These are phyloP conservation scores for Cryptotis parvus DNA, from an alignment of 2,113 vertebrate genomes.

Conservation along the genomic window DNA sequence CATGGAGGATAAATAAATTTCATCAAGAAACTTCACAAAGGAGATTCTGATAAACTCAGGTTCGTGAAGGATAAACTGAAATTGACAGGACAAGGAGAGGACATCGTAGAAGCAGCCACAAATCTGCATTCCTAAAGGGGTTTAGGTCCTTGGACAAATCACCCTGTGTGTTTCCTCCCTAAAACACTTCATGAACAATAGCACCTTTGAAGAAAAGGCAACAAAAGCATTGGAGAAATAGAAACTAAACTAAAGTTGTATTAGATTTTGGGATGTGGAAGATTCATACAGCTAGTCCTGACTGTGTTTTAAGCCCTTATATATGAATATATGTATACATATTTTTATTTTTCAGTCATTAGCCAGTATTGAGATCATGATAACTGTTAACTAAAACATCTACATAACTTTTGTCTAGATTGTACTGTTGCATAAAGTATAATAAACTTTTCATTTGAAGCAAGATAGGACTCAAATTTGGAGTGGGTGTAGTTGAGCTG, in stretches of 20 bases:
- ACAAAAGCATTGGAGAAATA: not conserved
- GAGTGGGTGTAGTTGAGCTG: no score
- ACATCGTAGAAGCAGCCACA: not conserved
- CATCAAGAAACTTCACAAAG: constrained; percentile 34
- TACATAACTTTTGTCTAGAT: not conserved
- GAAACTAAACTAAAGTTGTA: constrained; percentile 2
- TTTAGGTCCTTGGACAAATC: not conserved
- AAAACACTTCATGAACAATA: not conserved
- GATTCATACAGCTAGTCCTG: not conserved
- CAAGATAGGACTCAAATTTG: not conserved
- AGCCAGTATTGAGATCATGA: constrained; percentile 18
- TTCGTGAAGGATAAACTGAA: not conserved
- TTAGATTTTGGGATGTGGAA: not conserved
- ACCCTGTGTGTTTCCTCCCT: not conserved
- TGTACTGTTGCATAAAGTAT: not conserved
- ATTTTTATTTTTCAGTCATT: not conserved
- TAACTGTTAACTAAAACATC: constrained; percentile 30
- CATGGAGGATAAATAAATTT: not conserved
- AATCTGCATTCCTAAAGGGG: not conserved
- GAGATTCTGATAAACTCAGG: not conserved
- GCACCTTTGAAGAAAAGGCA: constrained; percentile 19
- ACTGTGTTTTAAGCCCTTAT: not conserved
- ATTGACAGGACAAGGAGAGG: not conserved
- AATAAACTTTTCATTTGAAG: not conserved
- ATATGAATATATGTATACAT: not conserved